Base-by-base conservation (phyloP, 2,888 invertebrate species). In the Agrotis exclamationis region DNA sequence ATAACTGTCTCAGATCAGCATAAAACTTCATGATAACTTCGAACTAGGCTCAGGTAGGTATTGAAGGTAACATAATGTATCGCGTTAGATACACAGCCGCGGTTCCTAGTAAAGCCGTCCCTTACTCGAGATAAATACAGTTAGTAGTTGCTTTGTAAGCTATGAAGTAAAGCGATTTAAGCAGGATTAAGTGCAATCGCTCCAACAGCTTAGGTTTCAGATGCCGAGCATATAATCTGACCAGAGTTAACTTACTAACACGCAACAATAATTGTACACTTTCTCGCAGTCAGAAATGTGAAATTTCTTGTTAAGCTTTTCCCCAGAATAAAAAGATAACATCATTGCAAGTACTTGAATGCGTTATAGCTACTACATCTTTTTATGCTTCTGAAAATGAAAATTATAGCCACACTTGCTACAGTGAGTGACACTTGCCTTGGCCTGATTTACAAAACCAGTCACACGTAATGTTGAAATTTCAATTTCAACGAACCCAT, bases 121-220 rank as follows among this genome's bases (percentile, higher is more conserved):
- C 24, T 9, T 39, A 39, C 24, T 16, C n/a, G 33, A 24, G 1
- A 24, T 39, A 13, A 24, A 22, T 56, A 50, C 71, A 33, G 28
- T 69, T 70, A 56, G 7, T 20, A 9, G n/a, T 54, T 56, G 50
- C 71, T n/a, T 56, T 28, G 48, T 50, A 48, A 70, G 72, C 56
- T 56, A 33, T 78, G 33, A 50, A 45, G 79, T 50, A 24, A 56
- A 57, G 24, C 71, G 71, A 24, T 70, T 28, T 18, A 48, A 50
- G 28, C 45, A 50, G 28, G 33, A 45, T 70, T 33, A 22, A 70
- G 28, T 54, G 71, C 56, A 70, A 57, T 50, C 24, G 54, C 48
- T 45, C 28, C 16, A 56, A 48, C 28, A 22, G 22, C 78, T 56
- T 45, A 0, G 14, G 45, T 68, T 53, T 53, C 18, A 67, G 68